A percentile compares a stretch with the other conserved stretches of the same genome.
phyloP scores from a whole-genome alignment of 1,140 invertebrate species.

The Heliconius melpomene region DNA sequence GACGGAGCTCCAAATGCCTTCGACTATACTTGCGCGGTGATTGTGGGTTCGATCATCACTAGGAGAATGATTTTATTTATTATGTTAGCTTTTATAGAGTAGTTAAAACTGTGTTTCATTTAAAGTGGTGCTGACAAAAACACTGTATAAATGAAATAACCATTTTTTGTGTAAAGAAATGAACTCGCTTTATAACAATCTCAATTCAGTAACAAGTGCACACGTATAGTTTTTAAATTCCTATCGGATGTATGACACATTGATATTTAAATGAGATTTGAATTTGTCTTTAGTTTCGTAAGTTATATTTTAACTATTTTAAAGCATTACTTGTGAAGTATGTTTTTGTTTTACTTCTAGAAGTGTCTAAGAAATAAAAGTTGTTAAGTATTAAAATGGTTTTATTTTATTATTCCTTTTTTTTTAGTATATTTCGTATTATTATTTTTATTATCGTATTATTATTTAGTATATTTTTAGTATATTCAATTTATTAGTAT shows the following conservation, averaged over 20 bases:
- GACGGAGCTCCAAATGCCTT: too few species aligned
- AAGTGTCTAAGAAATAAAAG: constrained; percentile 60
- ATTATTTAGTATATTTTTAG: too few species aligned
- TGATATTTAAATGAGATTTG: constrained; percentile 20
- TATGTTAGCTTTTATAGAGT: too few species aligned
- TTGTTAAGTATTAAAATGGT: constrained; percentile 49
- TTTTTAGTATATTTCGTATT: too few species aligned
- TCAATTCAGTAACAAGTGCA: not conserved
- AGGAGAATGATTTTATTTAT: too few species aligned
- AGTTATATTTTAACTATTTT: constrained; percentile 29
- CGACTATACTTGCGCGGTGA: too few species aligned
- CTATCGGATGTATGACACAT: not conserved
- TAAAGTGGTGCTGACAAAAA: too few species aligned
- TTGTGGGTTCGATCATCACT: too few species aligned
- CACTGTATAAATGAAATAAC: too few species aligned
- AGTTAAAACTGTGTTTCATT: too few species aligned
- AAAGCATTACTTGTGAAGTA: constrained; percentile 62
- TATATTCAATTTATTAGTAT: not conserved
- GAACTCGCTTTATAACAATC: not conserved
- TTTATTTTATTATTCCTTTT: constrained; percentile 24
- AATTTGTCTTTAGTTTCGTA: constrained; percentile 25
- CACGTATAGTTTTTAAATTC: not conserved
- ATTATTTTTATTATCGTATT: too few species aligned
- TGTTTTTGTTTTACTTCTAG: constrained; percentile 66
- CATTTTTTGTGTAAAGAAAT: not conserved